A percentile compares a stretch with the other conserved stretches of the same genome.
These are phyloP conservation scores for Parotocinclus haroldoi DNA, from an alignment of 2,797 vertebrate species.

Conservation along the genomic window DNA sequence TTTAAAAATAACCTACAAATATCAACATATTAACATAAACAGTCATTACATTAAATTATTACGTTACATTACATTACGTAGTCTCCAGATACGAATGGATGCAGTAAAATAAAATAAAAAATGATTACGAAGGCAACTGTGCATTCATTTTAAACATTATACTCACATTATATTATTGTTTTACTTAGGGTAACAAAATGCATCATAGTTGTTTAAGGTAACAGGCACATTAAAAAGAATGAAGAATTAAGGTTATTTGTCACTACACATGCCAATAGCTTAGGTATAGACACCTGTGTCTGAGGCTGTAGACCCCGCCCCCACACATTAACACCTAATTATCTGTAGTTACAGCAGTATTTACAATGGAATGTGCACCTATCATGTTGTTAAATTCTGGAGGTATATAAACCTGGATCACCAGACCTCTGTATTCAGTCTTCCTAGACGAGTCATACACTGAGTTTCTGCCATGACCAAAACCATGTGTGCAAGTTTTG, in stretches of 20 bases:
- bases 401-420: constrained; percentile 1
- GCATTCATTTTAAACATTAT: no score
- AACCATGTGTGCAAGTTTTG: neutral
- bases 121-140: no score
- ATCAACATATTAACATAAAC: no score
- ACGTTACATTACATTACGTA: no score
- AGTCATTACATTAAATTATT: no score
- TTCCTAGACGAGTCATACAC: neutral
- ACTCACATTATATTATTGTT: no score
- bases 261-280: neutral
- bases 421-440: constrained; percentile 1
- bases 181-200: no score
- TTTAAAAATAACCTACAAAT: no score
- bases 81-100: no score
- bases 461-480: constrained; percentile 19
- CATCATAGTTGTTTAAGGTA: no score
- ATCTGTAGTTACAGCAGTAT: constrained; percentile 1
- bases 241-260: neutral
- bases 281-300: neutral
- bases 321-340: constrained; percentile 32
- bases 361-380: neutral
- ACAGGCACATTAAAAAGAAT: neutral
- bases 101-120: no score
- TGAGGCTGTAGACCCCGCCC: constrained; percentile 1
- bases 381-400: neutral